phyloP scores from a whole-genome alignment of 2,113 vertebrate genomes.

The Potamarius usumacintae region DNA sequence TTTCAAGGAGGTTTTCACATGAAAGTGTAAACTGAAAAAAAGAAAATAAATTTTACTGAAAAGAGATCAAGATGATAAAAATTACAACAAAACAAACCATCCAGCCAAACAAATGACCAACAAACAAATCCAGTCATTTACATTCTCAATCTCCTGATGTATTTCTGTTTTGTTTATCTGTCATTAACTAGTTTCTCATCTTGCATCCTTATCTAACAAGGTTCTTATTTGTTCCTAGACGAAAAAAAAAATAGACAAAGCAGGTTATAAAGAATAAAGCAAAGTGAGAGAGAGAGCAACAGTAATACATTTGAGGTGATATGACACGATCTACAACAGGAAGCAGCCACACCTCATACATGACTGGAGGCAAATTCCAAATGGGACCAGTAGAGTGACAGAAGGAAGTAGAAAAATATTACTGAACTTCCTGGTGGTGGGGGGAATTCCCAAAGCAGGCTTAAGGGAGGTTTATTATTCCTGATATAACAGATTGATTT shows the following conservation, averaged over 20 bases:
- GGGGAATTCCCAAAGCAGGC: slow-evolving; percentile 45
- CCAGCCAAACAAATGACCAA: background rate
- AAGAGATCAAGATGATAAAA: background rate
- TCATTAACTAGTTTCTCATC: background rate
- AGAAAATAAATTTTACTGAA: background rate
- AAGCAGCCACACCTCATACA: slow-evolving; percentile 7
- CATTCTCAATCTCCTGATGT: background rate
- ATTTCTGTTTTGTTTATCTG: background rate
- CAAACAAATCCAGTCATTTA: background rate
- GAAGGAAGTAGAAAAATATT: slow-evolving; percentile 35
- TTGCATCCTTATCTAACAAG: background rate
- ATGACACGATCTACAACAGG: slow-evolving; percentile 17
- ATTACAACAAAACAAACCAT: background rate
- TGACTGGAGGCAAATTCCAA: slow-evolving; percentile 29
- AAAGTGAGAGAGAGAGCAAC: background rate
- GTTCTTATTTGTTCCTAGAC: background rate
- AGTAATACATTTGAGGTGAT: background rate
- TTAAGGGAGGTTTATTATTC: slow-evolving; percentile 39
- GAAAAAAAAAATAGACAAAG: background rate
- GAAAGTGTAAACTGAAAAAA: background rate
- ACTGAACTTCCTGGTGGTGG: slow-evolving; percentile 42
- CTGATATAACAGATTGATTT: slow-evolving; percentile 32
- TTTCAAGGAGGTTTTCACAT: background rate
- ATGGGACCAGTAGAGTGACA: slow-evolving; percentile 19
- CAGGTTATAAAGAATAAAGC: background rate